phyloP scores from a whole-genome alignment of 2,888 invertebrate species.

The Parnassius smintheus region DNA sequence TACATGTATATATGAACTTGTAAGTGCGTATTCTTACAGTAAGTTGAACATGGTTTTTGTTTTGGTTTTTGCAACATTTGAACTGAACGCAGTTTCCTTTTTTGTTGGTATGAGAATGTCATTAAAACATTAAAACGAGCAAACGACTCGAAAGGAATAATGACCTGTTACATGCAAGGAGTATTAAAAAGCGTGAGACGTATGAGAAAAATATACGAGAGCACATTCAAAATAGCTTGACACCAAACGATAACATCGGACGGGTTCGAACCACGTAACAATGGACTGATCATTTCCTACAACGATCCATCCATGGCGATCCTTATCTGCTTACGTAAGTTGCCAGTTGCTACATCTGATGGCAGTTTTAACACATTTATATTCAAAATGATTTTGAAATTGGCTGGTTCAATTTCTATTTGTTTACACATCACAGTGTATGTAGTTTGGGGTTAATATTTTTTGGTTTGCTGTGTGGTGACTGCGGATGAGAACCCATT shows the following conservation, averaged over 20 bases:
- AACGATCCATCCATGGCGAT: slow-evolving; percentile 30
- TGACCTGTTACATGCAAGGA: slow-evolving; percentile 3
- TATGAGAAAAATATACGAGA: slow-evolving; percentile 37
- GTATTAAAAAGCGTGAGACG: slow-evolving; percentile 2
- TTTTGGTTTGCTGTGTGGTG: no score
- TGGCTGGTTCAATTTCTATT: no score
- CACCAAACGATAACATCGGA: slow-evolving; percentile 30
- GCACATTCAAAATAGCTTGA: slow-evolving; percentile 32
- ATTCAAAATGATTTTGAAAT: not conserved
- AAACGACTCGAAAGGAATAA: not conserved
- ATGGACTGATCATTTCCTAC: slow-evolving; percentile 38
- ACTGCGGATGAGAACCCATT: no score
- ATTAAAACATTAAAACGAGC: not conserved
- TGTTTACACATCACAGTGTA: no score
- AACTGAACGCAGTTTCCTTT: no score
- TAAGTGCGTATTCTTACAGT: no score
- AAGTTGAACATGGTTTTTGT: no score
- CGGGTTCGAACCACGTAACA: slow-evolving; percentile 36
- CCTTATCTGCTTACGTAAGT: slow-evolving; percentile 32
- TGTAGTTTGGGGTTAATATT: no score
- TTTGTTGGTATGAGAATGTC: no score
- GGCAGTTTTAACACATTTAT: not conserved
- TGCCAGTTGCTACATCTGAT: slow-evolving; percentile 12
- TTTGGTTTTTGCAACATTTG: no score
- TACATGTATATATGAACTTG: no score